Conservation (phyloP, 2,888 invertebrate species). For the Idaea biselata region DNA sequence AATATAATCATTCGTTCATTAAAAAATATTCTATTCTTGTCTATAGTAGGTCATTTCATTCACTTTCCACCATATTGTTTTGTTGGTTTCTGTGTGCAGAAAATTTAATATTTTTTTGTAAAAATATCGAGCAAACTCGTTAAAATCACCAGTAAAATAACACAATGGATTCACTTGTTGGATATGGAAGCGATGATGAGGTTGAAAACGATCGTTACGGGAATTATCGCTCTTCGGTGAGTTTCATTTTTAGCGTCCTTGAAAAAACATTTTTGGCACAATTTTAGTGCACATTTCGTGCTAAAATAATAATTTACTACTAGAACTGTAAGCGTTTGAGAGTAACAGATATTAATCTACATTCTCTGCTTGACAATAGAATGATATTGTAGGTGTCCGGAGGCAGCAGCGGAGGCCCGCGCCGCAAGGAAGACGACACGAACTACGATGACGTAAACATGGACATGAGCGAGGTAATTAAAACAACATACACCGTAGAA, state of each 20-base stretch:
- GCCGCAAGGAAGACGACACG: slow-evolving; percentile 80
- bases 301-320: not conserved
- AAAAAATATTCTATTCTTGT: not conserved
- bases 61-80: slow-evolving; percentile 19
- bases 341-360: slow-evolving; percentile 67
- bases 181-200: slow-evolving; percentile 90
- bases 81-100: slow-evolving; percentile 7
- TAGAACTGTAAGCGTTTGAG: slow-evolving; percentile 16
- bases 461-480: slow-evolving; percentile 88
- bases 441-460: slow-evolving; percentile 89
- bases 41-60: not conserved
- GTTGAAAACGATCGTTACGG: slow-evolving; percentile 74
- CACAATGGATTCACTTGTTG: slow-evolving; percentile 87
- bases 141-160: not conserved
- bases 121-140: not conserved
- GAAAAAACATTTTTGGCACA: not conserved
- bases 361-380: slow-evolving; percentile 83
- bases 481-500: slow-evolving; percentile 5
- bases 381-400: slow-evolving; percentile 75
- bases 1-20: slow-evolving; percentile 14
- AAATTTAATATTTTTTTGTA: slow-evolving; percentile 1
- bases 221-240: slow-evolving; percentile 57
- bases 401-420: slow-evolving; percentile 36
- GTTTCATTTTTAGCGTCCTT: slow-evolving; percentile 29
- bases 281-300: not conserved